These are phyloP conservation scores for Anolis apletophallus DNA, from an alignment of 2,797 vertebrate species.

Conservation along the genomic window DNA sequence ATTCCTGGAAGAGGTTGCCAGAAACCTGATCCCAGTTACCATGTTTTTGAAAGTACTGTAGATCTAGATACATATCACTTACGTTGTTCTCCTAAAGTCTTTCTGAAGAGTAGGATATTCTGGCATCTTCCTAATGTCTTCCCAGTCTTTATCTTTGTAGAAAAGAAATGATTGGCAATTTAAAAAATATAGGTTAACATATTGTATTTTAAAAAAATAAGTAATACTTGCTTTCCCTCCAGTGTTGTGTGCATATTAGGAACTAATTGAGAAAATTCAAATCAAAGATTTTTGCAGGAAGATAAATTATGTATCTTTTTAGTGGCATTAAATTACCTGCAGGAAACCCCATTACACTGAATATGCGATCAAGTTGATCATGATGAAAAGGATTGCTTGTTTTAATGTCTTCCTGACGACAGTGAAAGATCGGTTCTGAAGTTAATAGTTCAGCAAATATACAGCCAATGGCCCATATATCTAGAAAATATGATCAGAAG, in stretches of 20 bases:
- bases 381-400: slow-evolving; percentile 99
- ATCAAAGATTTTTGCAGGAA: slow-evolving; percentile 19
- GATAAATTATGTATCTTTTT: not conserved
- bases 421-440: slow-evolving; percentile 98
- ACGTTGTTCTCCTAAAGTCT: slow-evolving; percentile 98
- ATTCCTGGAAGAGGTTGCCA: rapidly evolving
- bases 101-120: slow-evolving; percentile 98
- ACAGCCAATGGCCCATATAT: slow-evolving; percentile 98
- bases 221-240: not conserved
- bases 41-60: not conserved
- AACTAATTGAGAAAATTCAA: slow-evolving; percentile 27
- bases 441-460: slow-evolving; percentile 98
- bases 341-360: slow-evolving; percentile 98
- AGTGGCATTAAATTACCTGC: slow-evolving; percentile 86
- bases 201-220: slow-evolving; percentile 36
- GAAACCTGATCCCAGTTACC: not conserved
- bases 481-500: slow-evolving; percentile 74
- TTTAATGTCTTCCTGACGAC: slow-evolving; percentile 99
- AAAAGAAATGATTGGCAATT: slow-evolving; percentile 50
- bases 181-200: slow-evolving; percentile 39
- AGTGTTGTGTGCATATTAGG: slow-evolving; percentile 15
- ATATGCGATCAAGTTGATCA: slow-evolving; percentile 96
- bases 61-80: slow-evolving; percentile 72
- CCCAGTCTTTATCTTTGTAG: slow-evolving; percentile 96
- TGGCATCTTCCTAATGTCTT: slow-evolving; percentile 98